Percentiles rank a stretch among this genome's conserved stretches.
These are phyloP conservation scores for Atta colombica DNA, from an alignment of 1,140 invertebrate species.

Conservation along the genomic window DNA sequence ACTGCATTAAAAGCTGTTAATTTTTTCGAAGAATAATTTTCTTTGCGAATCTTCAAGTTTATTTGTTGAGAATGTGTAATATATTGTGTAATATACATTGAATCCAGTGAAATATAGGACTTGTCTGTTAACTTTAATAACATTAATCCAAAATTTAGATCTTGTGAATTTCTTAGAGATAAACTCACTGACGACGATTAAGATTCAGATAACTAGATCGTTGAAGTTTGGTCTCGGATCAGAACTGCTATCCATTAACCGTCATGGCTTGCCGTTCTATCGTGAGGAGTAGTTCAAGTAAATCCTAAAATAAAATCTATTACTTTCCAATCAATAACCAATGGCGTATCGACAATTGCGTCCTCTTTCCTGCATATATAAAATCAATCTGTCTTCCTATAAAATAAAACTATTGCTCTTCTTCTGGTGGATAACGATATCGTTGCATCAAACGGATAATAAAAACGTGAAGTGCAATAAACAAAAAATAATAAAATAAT, in stretches of 20 bases:
- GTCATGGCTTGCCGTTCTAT: background rate
- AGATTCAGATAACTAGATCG: background rate
- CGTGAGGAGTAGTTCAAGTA: slow-evolving; percentile 14
- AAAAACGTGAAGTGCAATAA: background rate
- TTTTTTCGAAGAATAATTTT: slow-evolving; percentile 4
- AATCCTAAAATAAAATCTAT: slow-evolving; percentile 22
- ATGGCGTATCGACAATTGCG: background rate
- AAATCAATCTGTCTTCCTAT: background rate
- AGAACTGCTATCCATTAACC: slow-evolving; percentile 34
- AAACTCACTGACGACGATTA: background rate
- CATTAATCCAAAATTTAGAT: background rate
- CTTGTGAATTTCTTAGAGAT: slow-evolving; percentile 5
- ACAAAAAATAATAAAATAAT: background rate
- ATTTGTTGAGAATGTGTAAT: background rate
- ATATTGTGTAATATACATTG: background rate
- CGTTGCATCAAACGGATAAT: background rate
- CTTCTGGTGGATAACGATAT: background rate
- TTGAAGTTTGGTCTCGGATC: slow-evolving; percentile 22
- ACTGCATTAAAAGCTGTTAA: background rate
- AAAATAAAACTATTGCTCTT: background rate
- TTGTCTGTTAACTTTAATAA: background rate
- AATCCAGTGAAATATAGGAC: background rate
- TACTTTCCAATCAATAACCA: slow-evolving; percentile 13
- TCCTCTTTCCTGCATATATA: background rate
- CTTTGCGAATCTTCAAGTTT: background rate